Conservation (phyloP, 2,888 invertebrate genomes). For the Chirona hameri region DNA sequence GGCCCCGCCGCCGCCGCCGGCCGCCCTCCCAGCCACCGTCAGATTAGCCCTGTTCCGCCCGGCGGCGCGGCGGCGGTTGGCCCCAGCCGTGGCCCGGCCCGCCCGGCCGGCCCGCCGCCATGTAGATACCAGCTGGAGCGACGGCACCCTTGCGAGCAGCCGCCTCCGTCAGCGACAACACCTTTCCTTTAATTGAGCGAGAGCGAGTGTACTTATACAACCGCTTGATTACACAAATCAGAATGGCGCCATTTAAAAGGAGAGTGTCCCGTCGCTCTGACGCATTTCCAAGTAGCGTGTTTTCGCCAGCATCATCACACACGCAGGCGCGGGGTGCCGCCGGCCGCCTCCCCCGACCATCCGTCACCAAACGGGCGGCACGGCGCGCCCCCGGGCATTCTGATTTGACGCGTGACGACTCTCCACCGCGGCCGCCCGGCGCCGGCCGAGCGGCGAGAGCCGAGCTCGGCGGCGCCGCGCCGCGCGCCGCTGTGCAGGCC, state of each 20-base stretch:
- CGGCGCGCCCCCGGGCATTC: slow-evolving; percentile 1
- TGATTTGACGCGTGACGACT: slow-evolving; percentile 8
- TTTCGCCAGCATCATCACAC: neutral
- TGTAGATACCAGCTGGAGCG: slow-evolving; percentile 4
- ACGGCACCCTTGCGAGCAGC: neutral
- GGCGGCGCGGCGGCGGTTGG: slow-evolving; percentile 13
- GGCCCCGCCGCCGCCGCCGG: slow-evolving; percentile 13
- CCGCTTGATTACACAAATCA: slow-evolving; percentile 24
- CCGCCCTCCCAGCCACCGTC: neutral
- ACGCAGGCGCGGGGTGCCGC: neutral
- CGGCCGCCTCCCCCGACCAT: neutral
- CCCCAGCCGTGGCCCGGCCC: neutral
- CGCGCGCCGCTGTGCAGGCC: neutral
- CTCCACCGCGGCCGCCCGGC: neutral
- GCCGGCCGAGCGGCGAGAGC: neutral
- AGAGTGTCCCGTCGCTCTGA: neutral
- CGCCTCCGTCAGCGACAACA: neutral
- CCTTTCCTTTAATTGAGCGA: slow-evolving; percentile 22
- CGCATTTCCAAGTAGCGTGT: neutral
- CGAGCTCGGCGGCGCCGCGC: neutral
- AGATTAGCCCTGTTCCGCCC: slow-evolving; percentile 23
- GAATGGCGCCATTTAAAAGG: neutral
- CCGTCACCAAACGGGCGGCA: neutral
- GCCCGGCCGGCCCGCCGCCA: neutral
- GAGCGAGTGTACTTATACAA: neutral